Base-by-base conservation (phyloP, 2,888 invertebrate genomes). In the Atethmia centrago region DNA sequence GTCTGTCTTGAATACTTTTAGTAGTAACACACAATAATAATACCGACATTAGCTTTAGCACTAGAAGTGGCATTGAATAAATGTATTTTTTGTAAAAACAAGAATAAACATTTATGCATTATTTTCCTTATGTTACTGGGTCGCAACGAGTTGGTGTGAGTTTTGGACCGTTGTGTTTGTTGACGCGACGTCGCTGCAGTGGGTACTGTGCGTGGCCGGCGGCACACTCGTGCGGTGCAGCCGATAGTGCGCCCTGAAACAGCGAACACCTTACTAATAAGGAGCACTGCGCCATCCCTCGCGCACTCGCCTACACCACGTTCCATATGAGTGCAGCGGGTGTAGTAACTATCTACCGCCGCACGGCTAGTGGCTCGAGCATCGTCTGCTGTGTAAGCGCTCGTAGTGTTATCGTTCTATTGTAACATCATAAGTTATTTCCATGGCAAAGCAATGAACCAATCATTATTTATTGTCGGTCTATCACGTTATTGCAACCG, bases 91-190 rank as follows among this genome's bases (percentile, higher is more conserved):
- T 68, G 68, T n/a, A 36, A 63, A 45, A 64, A 45, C 36, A 25
- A 14, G 8, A 71, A 47, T 40, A n/a, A 47, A 28, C 3, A 31
- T 31, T 45, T 25, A 28, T 31, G 55, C 61, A 51, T n/a, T 8
- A 53, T 75, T 73, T 73, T 63, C 63, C 62, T 75, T 25, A 36
- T 49, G 21, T 16, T 45, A 31, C 31, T 31, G 19, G 47, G 40
- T 49, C 3, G 19, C 36, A 42, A 58, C 31, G 31, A 59, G 42
- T 31, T 40, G n/a, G 40, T 28, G 14, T 21, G 12, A 40, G n/a
- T 47, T 55, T 55, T 28, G 12, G 19, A 56, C 16, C 21, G 36
- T 21, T 70, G 21, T 16, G 21, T 47, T 47, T 9, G 12, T n/a
- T 56, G 21, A 47, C n/a, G 36, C 45, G 16, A 36, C 7, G 14